A percentile compares a stretch with the other conserved stretches of the same genome.
Evolutionary conservation across 2,888 invertebrate genomes (phyloP).

Genomic region (Temnothorax ravouxi): DNA sequence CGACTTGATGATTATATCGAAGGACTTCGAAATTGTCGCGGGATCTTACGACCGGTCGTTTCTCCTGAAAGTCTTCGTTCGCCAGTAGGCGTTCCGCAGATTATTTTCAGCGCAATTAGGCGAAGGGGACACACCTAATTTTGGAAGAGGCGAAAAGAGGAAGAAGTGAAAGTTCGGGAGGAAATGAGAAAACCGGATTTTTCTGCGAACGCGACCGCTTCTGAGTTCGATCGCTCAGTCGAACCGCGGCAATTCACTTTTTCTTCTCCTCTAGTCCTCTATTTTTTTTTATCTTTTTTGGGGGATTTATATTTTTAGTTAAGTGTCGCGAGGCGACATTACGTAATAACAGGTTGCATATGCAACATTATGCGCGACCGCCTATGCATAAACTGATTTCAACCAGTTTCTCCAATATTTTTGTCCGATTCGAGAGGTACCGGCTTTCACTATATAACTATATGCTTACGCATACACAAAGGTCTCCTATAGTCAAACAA

Average conservation of each 20-base stretch:
- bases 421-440: slow-evolving; percentile 38
- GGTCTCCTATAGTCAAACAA: background rate
- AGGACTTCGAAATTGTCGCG: background rate
- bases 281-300: background rate
- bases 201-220: background rate
- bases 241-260: background rate
- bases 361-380: slow-evolving; percentile 39
- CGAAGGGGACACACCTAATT: background rate
- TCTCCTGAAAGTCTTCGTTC: background rate
- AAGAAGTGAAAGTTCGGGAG: slow-evolving; percentile 10
- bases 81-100: background rate
- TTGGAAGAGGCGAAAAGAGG: background rate
- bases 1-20: background rate
- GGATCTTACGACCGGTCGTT: background rate
- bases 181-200: background rate
- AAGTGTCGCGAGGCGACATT: slow-evolving; percentile 9
- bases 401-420: slow-evolving; percentile 53
- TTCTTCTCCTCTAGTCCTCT: background rate
- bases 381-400: slow-evolving; percentile 47
- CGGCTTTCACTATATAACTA: slow-evolving; percentile 43
- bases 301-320: slow-evolving; percentile 26
- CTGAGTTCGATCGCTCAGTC: background rate
- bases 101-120: background rate
- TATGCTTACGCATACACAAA: background rate
- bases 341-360: slow-evolving; percentile 45